These are phyloP conservation scores for Amniataba percoides DNA, from an alignment of 2,797 vertebrate genomes.

Conservation along the genomic window DNA sequence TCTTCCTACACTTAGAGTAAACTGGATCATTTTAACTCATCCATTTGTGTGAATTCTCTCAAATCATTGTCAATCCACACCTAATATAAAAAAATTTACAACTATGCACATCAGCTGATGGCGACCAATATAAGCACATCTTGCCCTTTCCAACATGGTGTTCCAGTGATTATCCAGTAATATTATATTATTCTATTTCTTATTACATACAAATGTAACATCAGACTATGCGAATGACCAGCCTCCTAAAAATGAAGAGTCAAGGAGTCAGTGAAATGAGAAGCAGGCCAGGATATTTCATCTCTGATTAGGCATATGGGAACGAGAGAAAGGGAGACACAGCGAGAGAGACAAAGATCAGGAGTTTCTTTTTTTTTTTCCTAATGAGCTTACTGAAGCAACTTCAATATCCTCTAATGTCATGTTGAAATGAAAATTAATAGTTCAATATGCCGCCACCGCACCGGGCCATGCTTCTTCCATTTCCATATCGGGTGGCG, in stretches of 20 bases:
- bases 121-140: conserved; percentile 27
- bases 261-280: conserved; percentile 68
- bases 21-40: not conserved
- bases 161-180: conserved; percentile 58
- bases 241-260: conserved; percentile 56
- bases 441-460: conserved; percentile 82
- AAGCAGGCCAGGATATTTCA: conserved; percentile 78
- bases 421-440: conserved; percentile 89
- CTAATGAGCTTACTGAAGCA: conserved; percentile 85
- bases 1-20: not conserved
- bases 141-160: conserved; percentile 20
- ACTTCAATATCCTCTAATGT: conserved; percentile 87
- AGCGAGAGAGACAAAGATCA: conserved; percentile 56
- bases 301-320: conserved; percentile 72
- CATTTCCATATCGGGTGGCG: conserved; percentile 87
- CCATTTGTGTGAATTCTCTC: not conserved
- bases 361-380: conserved; percentile 64
- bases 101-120: conserved; percentile 6
- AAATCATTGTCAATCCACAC: not conserved
- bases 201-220: conserved; percentile 62
- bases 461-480: conserved; percentile 80
- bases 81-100: not conserved
- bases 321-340: conserved; percentile 43
- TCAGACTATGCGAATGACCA: conserved; percentile 57
- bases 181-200: too few species aligned